These are phyloP conservation scores for Drosophila macrospina DNA, from an alignment of 2,888 invertebrate genomes.

Conservation along the genomic window DNA sequence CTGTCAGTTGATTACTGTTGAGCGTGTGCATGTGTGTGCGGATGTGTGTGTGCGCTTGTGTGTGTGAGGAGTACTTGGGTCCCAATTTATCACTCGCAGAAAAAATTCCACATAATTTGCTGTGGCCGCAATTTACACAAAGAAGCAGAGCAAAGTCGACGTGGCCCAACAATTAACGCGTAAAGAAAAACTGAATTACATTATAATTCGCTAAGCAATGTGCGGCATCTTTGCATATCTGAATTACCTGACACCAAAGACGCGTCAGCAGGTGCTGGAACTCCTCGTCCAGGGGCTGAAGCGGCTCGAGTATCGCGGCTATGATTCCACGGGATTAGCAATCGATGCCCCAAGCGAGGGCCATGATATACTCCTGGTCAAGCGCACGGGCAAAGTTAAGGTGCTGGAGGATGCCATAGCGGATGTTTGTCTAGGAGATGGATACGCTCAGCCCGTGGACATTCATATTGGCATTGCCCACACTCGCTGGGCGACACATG, in stretches of 20 bases:
- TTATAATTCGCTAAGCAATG: conserved; percentile 34
- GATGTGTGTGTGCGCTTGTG: background rate
- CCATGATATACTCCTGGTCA: conserved; percentile 92
- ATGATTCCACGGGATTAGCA: conserved; percentile 98
- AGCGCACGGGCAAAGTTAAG: conserved; percentile 95
- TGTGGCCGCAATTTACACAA: conserved; percentile 29
- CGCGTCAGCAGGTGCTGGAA: conserved; percentile 95
- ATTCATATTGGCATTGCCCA: conserved; percentile 98
- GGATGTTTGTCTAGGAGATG: conserved; percentile 86
- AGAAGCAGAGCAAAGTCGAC: conserved; percentile 47
- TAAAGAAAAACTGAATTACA: too few relatives aligned
- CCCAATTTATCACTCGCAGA: conserved; percentile 44
- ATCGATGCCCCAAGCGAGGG: conserved; percentile 91
- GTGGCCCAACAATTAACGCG: conserved; percentile 31
- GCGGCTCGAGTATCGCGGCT: conserved; percentile 98
- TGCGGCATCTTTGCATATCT: conserved; percentile 99
- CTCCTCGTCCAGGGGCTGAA: conserved; percentile 97
- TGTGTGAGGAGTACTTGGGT: conserved; percentile 15
- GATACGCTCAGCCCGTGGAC: conserved; percentile 90
- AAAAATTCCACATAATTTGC: conserved; percentile 41
- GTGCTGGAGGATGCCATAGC: conserved; percentile 94
- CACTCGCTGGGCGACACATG: conserved; percentile 99
- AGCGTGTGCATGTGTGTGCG: conserved; percentile 6
- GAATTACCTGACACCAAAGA: conserved; percentile 98
- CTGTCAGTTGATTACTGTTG: conserved; percentile 1